A percentile compares a stretch with the other conserved stretches of the same genome.
Evolutionary conservation across 2,888 invertebrate species (phyloP).

Genomic region (Hybos culiciformis): DNA sequence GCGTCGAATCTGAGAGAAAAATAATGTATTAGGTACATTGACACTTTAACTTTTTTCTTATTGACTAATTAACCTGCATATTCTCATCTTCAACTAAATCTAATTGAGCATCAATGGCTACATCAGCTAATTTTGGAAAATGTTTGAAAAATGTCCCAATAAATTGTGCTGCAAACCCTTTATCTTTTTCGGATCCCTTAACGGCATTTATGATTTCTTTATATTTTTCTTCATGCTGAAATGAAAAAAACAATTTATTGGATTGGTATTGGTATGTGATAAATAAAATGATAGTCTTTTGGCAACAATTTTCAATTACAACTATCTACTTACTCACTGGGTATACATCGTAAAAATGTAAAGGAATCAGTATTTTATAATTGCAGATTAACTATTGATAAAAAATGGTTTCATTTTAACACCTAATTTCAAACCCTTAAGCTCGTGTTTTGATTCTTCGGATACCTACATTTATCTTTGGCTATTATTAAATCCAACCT

Average conservation of each 20-base stretch:
- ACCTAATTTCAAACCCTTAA: too few relatives aligned
- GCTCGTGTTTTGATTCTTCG: too few relatives aligned
- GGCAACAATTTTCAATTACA: background rate
- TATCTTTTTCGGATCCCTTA: slow-evolving; percentile 79
- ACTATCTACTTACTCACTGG: too few relatives aligned
- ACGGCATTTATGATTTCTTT: slow-evolving; percentile 75
- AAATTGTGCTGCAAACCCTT: slow-evolving; percentile 86
- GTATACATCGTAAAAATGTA: too few relatives aligned
- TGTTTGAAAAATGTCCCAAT: slow-evolving; percentile 87
- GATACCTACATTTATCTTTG: too few relatives aligned
- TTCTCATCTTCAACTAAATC: slow-evolving; percentile 95
- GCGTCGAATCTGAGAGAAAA: slow-evolving; percentile 60
- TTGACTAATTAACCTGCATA: slow-evolving; percentile 49
- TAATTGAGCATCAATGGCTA: slow-evolving; percentile 81
- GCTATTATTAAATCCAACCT: too few relatives aligned
- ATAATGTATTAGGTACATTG: background rate
- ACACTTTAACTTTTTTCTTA: too few relatives aligned
- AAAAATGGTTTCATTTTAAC: too few relatives aligned
- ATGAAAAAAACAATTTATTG: slow-evolving; percentile 3
- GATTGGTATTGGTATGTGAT: background rate
- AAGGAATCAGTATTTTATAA: too few relatives aligned
- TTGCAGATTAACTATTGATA: too few relatives aligned
- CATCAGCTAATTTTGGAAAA: slow-evolving; percentile 74
- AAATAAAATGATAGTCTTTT: background rate
- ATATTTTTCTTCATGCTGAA: slow-evolving; percentile 76